Base-by-base conservation (phyloP, 2,888 invertebrate species). In the Camponotus fellah region DNA sequence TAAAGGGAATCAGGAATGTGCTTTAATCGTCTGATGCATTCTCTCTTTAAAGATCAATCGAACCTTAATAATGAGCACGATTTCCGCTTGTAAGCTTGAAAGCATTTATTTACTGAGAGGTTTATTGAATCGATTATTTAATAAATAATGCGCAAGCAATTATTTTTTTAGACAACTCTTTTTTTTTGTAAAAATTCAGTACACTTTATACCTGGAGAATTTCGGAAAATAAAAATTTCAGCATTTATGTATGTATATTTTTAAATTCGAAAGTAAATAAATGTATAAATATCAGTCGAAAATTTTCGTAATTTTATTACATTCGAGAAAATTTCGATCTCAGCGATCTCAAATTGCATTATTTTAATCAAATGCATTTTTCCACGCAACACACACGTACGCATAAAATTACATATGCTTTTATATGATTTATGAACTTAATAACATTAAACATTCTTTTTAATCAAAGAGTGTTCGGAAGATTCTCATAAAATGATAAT, bases 1-100 rank as follows among this genome's bases (percentile, higher is more conserved):
- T 82, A 68, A 82, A 74, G 65, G 32, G 77, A 66, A 56, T 40
- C 26, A 17, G n/a, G 56, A 58, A 77, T 66, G 77, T 21, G 77
- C 56, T 75, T 64, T 65, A 76, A 65, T 58, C 37, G 43, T 53
- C 62, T 53, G 75, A 43, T 43, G 49, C 81, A 46, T 49, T n/a
- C 49, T n/a, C 49, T 49, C 64, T 72, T 81, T 64, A 34, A n/a
- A 9, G 64, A 14, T 26, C 34, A 49, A 69, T 64, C 79, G 74
- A 72, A 85, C 74, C 21, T 82, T 58, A 65, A 3, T 12, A 60
- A 3, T n/a, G 21, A 37, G 10, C n/a, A 26, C 40, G 10, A 56
- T 56, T 26, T 32, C n/a, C 26, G 2, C 66, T 32, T 40, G n/a
- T 40, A 72, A 40, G 17, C 58, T 72, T 40, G 8, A 40, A 58